phyloP scores from a whole-genome alignment of 2,888 invertebrate species.

The Cheiracanthium punctorium region DNA sequence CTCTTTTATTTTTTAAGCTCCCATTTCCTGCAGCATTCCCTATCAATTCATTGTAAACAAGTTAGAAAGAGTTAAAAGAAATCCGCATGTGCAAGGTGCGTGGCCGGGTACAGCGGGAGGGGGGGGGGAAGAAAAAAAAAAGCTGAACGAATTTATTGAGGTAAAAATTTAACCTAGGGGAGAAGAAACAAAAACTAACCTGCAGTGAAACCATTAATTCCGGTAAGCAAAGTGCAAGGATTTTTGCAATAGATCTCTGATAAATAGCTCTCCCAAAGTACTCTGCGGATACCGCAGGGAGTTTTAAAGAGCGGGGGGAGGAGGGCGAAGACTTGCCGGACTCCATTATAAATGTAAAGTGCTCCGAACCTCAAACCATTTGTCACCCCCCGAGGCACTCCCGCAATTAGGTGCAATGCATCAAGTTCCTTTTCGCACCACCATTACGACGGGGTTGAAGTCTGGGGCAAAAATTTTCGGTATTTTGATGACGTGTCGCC shows the following conservation, averaged over 20 bases:
- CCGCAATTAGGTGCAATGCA: conserved; percentile 49
- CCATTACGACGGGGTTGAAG: background rate
- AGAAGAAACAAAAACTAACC: conserved; percentile 22
- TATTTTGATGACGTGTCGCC: background rate
- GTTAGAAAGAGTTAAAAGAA: background rate
- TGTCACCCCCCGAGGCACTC: conserved; percentile 36
- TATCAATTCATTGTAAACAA: conserved; percentile 31
- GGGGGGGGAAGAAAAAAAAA: too few relatives aligned
- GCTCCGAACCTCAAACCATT: conserved; percentile 41
- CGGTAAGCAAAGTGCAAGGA: conserved; percentile 51
- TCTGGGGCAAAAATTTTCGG: background rate
- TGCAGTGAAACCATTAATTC: conserved; percentile 44
- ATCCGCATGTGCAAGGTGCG: too few relatives aligned
- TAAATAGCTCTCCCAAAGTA: conserved; percentile 48
- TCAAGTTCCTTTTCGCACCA: conserved; percentile 2
- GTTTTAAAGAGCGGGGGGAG: conserved; percentile 17
- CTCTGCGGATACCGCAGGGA: conserved; percentile 15
- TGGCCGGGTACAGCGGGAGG: too few relatives aligned
- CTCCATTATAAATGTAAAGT: conserved; percentile 62
- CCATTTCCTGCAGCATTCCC: conserved; percentile 7
- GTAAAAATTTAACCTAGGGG: conserved; percentile 28
- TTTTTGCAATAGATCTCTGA: conserved; percentile 54
- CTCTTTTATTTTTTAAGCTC: background rate
- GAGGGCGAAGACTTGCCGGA: conserved; percentile 20
- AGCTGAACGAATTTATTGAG: conserved; percentile 16